Conservation (phyloP, 1,140 invertebrate species). For the Hycleus phaleratus region DNA sequence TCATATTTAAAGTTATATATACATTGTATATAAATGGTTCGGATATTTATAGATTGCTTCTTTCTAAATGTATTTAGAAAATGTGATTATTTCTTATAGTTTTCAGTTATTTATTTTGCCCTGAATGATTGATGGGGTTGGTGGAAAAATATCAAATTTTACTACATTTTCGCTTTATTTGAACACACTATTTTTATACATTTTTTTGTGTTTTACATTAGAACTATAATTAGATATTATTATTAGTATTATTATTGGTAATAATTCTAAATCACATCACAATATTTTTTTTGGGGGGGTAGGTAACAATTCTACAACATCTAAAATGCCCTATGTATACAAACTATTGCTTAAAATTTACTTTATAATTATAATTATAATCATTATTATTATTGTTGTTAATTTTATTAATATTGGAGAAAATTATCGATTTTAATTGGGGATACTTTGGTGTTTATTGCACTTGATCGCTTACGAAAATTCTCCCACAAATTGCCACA, state of each 20-base stretch:
- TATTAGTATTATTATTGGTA: not conserved
- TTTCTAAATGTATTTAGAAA: too few species aligned
- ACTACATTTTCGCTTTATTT: not conserved
- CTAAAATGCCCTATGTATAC: not conserved
- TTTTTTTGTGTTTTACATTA: constrained; percentile 1
- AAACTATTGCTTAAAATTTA: constrained; percentile 7
- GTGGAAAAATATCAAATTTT: too few species aligned
- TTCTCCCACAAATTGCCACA: too few species aligned
- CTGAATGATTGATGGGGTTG: too few species aligned
- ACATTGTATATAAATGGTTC: too few species aligned
- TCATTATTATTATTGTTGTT: too few species aligned
- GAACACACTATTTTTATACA: constrained; percentile 23
- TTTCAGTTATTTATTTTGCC: too few species aligned
- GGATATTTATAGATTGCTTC: too few species aligned
- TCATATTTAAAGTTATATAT: not conserved
- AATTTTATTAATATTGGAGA: too few species aligned
- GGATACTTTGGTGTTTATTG: not conserved
- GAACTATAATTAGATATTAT: too few species aligned
- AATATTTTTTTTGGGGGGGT: constrained; percentile 13
- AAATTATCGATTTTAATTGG: not conserved
- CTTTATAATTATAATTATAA: too few species aligned
- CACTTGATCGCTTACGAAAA: not conserved
- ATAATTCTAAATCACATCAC: constrained; percentile 33
- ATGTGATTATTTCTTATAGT: too few species aligned
- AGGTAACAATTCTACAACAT: constrained; percentile 17